Percentiles rank a stretch among this genome's conserved stretches.
Conservation (phyloP, 2,797 vertebrate species). For the Argya squamiceps region DNA sequence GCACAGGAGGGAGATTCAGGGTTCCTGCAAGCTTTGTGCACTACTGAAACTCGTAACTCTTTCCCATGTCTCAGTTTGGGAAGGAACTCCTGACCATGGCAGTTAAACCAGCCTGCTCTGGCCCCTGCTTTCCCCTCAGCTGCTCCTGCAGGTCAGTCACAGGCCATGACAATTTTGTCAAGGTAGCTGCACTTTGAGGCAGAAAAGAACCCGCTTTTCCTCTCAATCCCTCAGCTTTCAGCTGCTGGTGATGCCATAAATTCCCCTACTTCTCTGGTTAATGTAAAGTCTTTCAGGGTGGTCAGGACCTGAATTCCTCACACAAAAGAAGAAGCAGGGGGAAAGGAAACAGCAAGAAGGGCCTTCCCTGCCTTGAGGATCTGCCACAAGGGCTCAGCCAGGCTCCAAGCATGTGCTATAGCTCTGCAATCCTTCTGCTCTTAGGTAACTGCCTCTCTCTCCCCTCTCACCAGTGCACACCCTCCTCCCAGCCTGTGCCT, state of each 20-base stretch:
- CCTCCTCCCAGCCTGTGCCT: not conserved
- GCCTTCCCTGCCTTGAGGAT: not conserved
- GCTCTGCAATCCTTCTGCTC: not conserved
- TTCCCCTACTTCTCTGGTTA: conserved; percentile 48
- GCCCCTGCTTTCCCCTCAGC: fast-evolving
- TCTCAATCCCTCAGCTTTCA: conserved; percentile 19
- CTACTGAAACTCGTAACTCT: not conserved
- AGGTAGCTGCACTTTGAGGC: not conserved
- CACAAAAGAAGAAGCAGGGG: not conserved
- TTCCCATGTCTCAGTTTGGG: not conserved
- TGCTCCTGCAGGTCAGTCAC: not conserved
- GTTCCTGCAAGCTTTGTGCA: not conserved
- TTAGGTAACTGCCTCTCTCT: not conserved
- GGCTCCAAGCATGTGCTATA: not conserved
- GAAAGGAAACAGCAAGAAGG: not conserved
- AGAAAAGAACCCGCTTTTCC: not conserved
- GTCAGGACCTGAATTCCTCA: conserved; percentile 17
- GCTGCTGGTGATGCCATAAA: not conserved
- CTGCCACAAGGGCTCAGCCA: fast-evolving
- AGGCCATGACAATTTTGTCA: conserved; percentile 22
- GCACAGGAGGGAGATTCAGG: not conserved
- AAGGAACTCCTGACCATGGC: not conserved
- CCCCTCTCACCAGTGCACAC: not conserved
- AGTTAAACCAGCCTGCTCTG: not conserved
- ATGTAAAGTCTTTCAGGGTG: conserved; percentile 38